Conservation (phyloP, 2,888 invertebrate species). For the Troglohyphantes excavatus region DNA sequence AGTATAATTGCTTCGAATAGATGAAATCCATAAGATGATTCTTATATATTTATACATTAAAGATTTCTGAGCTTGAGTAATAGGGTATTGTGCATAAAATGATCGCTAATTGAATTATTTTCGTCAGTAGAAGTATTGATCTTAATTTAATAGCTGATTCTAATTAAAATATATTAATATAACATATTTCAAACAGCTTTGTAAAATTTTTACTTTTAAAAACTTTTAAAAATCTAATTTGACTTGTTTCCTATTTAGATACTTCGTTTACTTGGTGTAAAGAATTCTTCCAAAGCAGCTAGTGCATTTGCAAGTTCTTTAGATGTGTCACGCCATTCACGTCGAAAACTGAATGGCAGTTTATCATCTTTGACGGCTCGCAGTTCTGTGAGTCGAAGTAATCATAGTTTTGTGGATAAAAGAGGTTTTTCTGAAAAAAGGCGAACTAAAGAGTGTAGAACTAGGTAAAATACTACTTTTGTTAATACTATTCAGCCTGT, state of each 20-base stretch:
- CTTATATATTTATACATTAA: no score
- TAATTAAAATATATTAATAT: background rate
- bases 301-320: constrained; percentile 84
- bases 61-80: no score
- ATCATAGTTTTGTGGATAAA: constrained; percentile 73
- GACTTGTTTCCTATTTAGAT: constrained; percentile 83
- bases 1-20: no score
- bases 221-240: background rate
- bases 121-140: no score
- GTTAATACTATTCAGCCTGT: no score
- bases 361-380: constrained; percentile 87
- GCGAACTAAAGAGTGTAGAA: constrained; percentile 63
- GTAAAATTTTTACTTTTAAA: no score
- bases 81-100: no score
- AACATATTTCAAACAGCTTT: no score
- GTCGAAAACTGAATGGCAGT: constrained; percentile 88
- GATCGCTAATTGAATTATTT: no score
- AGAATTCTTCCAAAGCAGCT: constrained; percentile 83
- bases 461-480: constrained; percentile 61
- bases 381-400: constrained; percentile 73
- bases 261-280: constrained; percentile 86
- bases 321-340: constrained; percentile 83
- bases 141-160: no score
- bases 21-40: no score
- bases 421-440: constrained; percentile 84